A percentile compares a stretch with the other conserved stretches of the same genome.
Conservation (phyloP, 2,888 invertebrate genomes). For the Petrolisthes cinctipes region DNA sequence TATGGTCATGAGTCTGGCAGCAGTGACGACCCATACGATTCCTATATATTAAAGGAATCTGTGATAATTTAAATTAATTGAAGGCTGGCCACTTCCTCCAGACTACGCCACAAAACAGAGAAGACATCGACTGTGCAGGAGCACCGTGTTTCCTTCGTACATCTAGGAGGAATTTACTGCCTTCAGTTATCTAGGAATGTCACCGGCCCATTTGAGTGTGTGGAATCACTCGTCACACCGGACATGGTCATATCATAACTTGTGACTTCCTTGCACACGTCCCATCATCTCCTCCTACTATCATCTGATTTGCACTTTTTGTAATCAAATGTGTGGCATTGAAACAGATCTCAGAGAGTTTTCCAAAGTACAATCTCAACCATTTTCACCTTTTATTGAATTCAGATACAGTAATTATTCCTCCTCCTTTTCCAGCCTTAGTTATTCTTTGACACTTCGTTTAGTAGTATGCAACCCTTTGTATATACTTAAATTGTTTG, state of each 20-base stretch:
- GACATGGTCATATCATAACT: not conserved
- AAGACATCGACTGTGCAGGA: too few species aligned
- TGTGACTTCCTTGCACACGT: not conserved
- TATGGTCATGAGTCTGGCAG: too few species aligned
- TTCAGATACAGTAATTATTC: not conserved
- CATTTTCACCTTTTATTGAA: constrained; percentile 20
- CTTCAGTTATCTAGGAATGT: too few species aligned
- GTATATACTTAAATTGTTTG: constrained; percentile 52
- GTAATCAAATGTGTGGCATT: constrained; percentile 55
- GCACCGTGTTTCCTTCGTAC: too few species aligned
- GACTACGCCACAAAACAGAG: too few species aligned
- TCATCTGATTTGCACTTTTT: not conserved
- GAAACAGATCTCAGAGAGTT: constrained; percentile 55
- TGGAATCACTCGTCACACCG: too few species aligned
- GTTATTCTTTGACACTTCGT: constrained; percentile 26
- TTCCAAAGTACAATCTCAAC: constrained; percentile 50
- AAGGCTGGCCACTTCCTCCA: too few species aligned
- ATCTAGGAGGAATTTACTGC: too few species aligned
- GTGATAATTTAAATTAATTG: too few species aligned
- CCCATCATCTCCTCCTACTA: not conserved
- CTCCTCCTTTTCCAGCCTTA: constrained; percentile 1
- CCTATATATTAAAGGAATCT: too few species aligned
- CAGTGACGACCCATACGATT: too few species aligned
- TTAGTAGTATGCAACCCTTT: constrained; percentile 43
- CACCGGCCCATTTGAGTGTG: too few species aligned